These are phyloP conservation scores for Galaxea fascicularis DNA, from an alignment of 92 coral and sea anemone genomes.

Conservation along the genomic window DNA sequence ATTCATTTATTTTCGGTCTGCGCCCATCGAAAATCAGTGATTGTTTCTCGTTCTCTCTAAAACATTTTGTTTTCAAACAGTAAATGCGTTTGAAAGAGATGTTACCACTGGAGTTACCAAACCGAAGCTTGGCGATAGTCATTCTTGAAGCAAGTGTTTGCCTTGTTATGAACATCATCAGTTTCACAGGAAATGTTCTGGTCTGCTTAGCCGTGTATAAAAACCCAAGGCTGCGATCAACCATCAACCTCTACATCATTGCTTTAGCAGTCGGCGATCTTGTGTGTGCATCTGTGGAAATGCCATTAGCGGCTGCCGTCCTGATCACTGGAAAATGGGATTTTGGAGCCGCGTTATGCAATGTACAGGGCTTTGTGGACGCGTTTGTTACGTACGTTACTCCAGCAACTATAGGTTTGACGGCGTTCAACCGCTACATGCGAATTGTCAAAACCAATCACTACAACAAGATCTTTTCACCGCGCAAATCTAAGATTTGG, in stretches of 20 bases:
- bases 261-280: conserved; percentile 76
- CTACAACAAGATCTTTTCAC: conserved; percentile 63
- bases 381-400: conserved; percentile 62
- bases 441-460: conserved; percentile 60
- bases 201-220: conserved; percentile 73
- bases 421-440: conserved; percentile 80
- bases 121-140: conserved; percentile 28
- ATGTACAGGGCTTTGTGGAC: conserved; percentile 71
- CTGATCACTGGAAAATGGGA: conserved; percentile 60
- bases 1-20: too few relatives aligned
- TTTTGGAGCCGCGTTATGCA: conserved; percentile 58
- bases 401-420: conserved; percentile 67
- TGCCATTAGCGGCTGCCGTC: conserved; percentile 65
- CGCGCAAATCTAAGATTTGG: conserved; percentile 45
- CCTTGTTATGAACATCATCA: conserved; percentile 31
- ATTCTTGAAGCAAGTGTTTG: conserved; percentile 46
- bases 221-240: conserved; percentile 66
- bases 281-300: conserved; percentile 60
- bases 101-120: conserved; percentile 18
- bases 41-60: too few relatives aligned
- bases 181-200: conserved; percentile 69
- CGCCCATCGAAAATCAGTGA: too few relatives aligned
- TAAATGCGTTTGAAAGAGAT: neutral
- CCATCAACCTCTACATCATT: conserved; percentile 66
- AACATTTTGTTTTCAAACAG: too few relatives aligned